phyloP scores from a whole-genome alignment of 1,140 invertebrate species.

The Liolophura sinensis region DNA sequence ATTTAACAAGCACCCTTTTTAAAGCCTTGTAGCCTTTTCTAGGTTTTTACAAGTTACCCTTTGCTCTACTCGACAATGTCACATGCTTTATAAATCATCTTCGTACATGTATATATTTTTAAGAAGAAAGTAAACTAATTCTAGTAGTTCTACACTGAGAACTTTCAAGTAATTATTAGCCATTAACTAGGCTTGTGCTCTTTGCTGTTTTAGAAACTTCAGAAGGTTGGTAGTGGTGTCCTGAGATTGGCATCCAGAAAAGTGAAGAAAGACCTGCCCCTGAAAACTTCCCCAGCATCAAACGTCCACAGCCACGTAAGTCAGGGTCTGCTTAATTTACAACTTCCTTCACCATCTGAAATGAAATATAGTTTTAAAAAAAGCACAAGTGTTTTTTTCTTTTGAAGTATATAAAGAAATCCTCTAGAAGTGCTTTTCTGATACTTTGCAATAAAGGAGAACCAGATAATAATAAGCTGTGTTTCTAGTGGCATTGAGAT shows the following conservation, averaged over 20 bases:
- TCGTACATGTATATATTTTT: neutral
- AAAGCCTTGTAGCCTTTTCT: neutral
- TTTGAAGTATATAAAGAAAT: no score
- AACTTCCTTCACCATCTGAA: no score
- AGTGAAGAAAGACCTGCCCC: slow-evolving; percentile 69
- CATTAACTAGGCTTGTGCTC: neutral
- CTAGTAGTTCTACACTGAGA: neutral
- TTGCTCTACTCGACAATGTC: no score
- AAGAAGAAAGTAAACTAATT: neutral
- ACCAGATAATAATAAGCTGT: no score
- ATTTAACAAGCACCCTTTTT: no score
- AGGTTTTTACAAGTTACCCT: neutral
- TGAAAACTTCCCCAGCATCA: slow-evolving; percentile 49
- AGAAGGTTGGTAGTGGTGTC: slow-evolving; percentile 89
- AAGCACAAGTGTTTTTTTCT: no score
- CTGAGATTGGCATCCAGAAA: slow-evolving; percentile 80
- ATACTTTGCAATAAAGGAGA: no score
- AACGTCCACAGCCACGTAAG: slow-evolving; percentile 43
- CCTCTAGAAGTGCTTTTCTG: no score
- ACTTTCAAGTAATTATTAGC: neutral
- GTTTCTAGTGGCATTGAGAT: no score
- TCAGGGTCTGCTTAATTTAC: neutral
- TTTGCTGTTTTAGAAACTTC: slow-evolving; percentile 72
- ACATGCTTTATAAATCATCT: neutral
- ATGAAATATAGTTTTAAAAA: no score